Evolutionary conservation across 2,113 vertebrate genomes (phyloP), one percentile per base, ranked within the genome.

Genomic region (Urocynchramus pylzowi): DNA sequence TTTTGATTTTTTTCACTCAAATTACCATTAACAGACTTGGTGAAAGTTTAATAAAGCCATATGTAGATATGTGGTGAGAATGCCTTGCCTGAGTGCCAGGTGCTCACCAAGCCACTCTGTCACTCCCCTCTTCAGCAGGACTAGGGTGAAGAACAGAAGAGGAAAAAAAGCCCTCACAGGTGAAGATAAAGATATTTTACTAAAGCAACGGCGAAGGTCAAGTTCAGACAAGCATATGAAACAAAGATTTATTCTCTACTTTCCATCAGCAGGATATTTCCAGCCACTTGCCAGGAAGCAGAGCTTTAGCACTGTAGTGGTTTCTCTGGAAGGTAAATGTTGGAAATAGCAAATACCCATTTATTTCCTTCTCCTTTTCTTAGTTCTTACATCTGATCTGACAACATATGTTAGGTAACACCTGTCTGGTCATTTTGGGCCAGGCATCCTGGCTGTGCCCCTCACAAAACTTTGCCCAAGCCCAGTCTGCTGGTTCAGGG

Each of bases 391-490:
- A 31, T 42, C 31, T 77, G 22, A 63, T 18, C 35, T 76, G 41
- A 41, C 30, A 41, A 21, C 3, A 13, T 44, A 9, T 12, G 11
- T 53, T n/a, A 10, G 0, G 0, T 47, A n/a, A 53, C 12, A 31
- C 8, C 30, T 6, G 30, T 41, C 73, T 42, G 54, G 21, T 53
- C 21, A 49, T 60, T 69, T 90, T 69, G 47, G 9, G n/a, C 31
- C 70, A 39, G n/a, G 47, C 0, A 1, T 74, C 33, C 37, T 27
- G 30, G 13, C 13, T 54, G 12, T 42, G 20, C 11, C 9, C 2
- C 30, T 68, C n/a, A 30, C 14, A 61, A n/a, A 47, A 49, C 20
- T 47, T 41, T 49, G 30, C 41, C 23, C 26, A 31, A 24, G 47
- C 17, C 21, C 18, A 33, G 26, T 16, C 3, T 31, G 6, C 7